These are phyloP conservation scores for Strigops habroptila DNA, from an alignment of 2,113 vertebrate species.

Conservation along the genomic window DNA sequence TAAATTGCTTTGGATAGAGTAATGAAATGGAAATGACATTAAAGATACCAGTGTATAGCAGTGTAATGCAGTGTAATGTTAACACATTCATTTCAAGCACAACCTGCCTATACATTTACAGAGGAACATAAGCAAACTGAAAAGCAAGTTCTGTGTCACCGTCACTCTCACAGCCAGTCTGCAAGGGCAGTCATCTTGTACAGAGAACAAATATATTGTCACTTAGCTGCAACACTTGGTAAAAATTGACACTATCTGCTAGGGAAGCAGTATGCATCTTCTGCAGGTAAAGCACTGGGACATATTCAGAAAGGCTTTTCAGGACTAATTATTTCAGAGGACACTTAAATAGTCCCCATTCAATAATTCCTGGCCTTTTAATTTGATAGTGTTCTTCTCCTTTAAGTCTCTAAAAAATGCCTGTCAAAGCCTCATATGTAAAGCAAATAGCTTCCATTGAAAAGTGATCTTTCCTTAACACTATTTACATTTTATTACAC, in stretches of 20 bases:
- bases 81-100: conserved; percentile 12
- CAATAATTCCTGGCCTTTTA: not conserved
- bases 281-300: not conserved
- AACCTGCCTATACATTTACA: not conserved
- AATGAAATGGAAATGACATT: conserved; percentile 52
- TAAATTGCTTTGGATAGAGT: conserved; percentile 3
- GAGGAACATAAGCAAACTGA: not conserved
- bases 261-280: not conserved
- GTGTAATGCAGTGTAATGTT: not conserved
- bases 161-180: conserved; percentile 16
- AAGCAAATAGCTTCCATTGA: not conserved
- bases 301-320: not conserved
- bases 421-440: not conserved
- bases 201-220: conserved; percentile 41
- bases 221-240: not conserved
- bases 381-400: not conserved
- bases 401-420: not conserved
- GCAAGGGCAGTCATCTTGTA: not conserved
- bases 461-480: not conserved
- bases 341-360: not conserved
- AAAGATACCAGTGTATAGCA: not conserved
- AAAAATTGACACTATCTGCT: conserved; percentile 50
- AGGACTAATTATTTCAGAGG: not conserved
- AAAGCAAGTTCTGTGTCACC: conserved; percentile 32
- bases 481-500: not conserved